phyloP scores from a whole-genome alignment of 2,113 vertebrate species.

The Hydrochoerus hydrochaeris region DNA sequence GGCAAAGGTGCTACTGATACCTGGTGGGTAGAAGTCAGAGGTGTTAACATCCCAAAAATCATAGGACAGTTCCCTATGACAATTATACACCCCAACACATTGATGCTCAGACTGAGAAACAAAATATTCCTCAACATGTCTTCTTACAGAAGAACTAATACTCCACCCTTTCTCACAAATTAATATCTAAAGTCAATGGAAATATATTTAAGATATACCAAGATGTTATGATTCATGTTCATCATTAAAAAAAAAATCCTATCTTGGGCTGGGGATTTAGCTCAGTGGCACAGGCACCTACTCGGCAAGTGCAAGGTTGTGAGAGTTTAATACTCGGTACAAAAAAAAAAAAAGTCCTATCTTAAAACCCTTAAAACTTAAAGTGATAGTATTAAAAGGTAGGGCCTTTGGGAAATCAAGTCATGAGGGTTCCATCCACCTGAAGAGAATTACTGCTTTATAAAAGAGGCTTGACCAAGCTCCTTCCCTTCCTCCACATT shows the following conservation, averaged over 20 bases:
- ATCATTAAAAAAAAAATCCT: not conserved
- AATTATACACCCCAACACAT: not conserved
- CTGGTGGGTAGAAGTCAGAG: not conserved
- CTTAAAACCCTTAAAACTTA: not conserved
- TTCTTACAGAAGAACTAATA: not conserved
- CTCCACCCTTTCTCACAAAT: not conserved
- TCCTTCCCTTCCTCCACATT: not conserved
- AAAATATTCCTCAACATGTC: not conserved
- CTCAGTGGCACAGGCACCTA: too few relatives aligned
- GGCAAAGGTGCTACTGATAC: not conserved
- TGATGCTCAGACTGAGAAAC: not conserved
- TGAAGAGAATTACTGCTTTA: not conserved
- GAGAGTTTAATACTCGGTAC: too few relatives aligned
- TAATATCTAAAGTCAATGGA: not conserved
- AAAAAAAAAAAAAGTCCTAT: too few relatives aligned
- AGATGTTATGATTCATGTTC: not conserved
- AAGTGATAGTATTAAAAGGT: not conserved
- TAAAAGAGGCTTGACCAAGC: not conserved
- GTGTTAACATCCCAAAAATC: too few relatives aligned
- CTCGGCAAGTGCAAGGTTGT: too few relatives aligned
- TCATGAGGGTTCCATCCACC: not conserved
- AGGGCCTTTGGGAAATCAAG: not conserved
- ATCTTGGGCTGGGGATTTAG: too few relatives aligned
- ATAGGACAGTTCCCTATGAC: not conserved
- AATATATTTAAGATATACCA: not conserved